A percentile compares a stretch with the other conserved stretches of the same genome.
Evolutionary conservation across 2,797 vertebrate species (phyloP).

Genomic region (Gymnothorax reevesii): DNA sequence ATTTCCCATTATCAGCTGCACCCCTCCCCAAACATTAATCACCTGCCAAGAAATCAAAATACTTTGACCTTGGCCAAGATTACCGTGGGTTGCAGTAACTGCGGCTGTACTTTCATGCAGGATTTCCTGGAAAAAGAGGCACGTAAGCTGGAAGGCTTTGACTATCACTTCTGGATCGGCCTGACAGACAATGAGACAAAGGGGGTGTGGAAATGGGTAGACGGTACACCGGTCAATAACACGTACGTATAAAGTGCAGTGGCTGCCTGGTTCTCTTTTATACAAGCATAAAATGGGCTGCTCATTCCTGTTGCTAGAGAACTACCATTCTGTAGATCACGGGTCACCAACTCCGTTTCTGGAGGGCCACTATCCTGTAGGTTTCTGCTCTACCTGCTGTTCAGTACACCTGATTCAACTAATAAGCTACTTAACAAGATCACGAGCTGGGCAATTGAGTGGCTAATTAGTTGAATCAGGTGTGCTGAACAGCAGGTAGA

Average conservation of each 20-base stretch:
- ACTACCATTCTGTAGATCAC: no score
- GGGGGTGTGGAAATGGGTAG: conserved; percentile 69
- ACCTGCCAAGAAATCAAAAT: neutral
- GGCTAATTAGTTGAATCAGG: no score
- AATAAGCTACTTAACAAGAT: no score
- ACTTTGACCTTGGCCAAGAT: neutral
- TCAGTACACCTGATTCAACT: no score
- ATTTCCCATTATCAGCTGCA: neutral
- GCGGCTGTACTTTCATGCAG: conserved; percentile 33
- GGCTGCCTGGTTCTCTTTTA: neutral
- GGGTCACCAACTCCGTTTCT: no score
- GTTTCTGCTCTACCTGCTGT: no score
- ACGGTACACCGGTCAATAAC: conserved; percentile 60
- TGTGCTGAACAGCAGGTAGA: no score
- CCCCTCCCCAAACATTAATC: neutral
- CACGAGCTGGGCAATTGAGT: no score
- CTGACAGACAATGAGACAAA: conserved; percentile 60
- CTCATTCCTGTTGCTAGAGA: no score
- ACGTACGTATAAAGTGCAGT: conserved; percentile 51
- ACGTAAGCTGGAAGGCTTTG: conserved; percentile 40
- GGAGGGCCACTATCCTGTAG: no score
- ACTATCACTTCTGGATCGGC: conserved; percentile 67
- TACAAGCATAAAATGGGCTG: neutral
- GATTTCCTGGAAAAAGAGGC: conserved; percentile 50
- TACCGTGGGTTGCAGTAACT: neutral